phyloP scores from a whole-genome alignment of 2,113 vertebrate species.

The Engraulis encrasicolus region DNA sequence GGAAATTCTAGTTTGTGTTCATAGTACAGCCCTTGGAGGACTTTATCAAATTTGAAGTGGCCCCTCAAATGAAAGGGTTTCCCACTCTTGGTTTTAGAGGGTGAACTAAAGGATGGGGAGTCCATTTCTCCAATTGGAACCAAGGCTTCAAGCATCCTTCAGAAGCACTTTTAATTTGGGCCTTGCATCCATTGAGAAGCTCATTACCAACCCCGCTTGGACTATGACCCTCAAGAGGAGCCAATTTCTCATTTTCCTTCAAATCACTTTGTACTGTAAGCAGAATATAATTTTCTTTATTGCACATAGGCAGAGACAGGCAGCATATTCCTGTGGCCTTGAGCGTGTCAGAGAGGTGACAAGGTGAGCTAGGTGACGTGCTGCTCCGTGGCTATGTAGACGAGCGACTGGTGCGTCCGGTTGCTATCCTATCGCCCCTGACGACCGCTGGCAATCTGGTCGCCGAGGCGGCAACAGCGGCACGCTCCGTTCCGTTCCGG shows the following conservation, averaged over 20 bases:
- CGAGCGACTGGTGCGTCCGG: slow-evolving; percentile 50
- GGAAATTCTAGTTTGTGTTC: too few relatives aligned
- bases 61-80: too few relatives aligned
- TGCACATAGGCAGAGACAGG: too few relatives aligned
- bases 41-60: too few relatives aligned
- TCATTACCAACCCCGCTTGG: too few relatives aligned
- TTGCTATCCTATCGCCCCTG: slow-evolving; percentile 42
- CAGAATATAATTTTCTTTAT: too few relatives aligned
- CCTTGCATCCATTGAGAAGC: neutral
- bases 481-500: slow-evolving; percentile 57
- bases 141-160: neutral
- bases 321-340: neutral
- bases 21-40: too few relatives aligned
- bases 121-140: neutral
- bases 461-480: neutral
- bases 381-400: slow-evolving; percentile 43
- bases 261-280: too few relatives aligned
- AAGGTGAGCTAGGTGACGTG: neutral
- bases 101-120: too few relatives aligned
- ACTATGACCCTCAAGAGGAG: too few relatives aligned
- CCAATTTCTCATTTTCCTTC: too few relatives aligned
- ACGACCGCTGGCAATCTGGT: slow-evolving; percentile 40
- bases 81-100: too few relatives aligned
- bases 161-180: neutral
- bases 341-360: neutral